Percentiles rank a stretch among this genome's conserved stretches.
phyloP scores from a whole-genome alignment of 2,888 invertebrate species.

The Malthinus flaveolus region DNA sequence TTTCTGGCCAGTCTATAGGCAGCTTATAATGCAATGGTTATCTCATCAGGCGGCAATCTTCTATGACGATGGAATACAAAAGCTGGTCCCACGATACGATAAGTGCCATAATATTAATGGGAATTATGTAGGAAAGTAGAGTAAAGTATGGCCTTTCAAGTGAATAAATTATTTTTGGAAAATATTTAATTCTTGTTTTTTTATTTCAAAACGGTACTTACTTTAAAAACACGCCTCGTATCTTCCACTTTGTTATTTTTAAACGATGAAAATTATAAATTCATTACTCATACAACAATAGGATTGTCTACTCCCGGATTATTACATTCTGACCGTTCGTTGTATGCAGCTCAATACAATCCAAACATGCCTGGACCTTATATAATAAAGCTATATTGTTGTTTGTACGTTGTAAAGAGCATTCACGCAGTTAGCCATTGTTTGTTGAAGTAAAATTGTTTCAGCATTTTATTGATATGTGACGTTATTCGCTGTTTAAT shows the following conservation, averaged over 20 bases:
- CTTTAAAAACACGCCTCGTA: too few species aligned
- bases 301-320: constrained; percentile 19
- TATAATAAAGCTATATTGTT: constrained; percentile 20
- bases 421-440: constrained; percentile 18
- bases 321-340: constrained; percentile 32
- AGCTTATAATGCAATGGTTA: too few species aligned
- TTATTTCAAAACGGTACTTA: too few species aligned
- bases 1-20: too few species aligned
- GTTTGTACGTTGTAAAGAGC: constrained; percentile 10
- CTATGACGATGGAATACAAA: too few species aligned
- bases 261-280: neutral
- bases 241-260: neutral
- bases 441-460: constrained; percentile 15
- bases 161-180: too few species aligned
- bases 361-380: constrained; percentile 28
- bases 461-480: constrained; percentile 5
- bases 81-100: too few species aligned
- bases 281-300: neutral
- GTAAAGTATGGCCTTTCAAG: too few species aligned
- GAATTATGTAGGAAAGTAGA: too few species aligned
- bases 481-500: neutral
- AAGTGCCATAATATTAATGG: too few species aligned
- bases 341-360: constrained; percentile 28
- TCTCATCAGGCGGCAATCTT: too few species aligned
- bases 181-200: too few species aligned